Base-by-base conservation (phyloP, 2,888 invertebrate species). In the Scaptodrosophila latifasciaeformis region DNA sequence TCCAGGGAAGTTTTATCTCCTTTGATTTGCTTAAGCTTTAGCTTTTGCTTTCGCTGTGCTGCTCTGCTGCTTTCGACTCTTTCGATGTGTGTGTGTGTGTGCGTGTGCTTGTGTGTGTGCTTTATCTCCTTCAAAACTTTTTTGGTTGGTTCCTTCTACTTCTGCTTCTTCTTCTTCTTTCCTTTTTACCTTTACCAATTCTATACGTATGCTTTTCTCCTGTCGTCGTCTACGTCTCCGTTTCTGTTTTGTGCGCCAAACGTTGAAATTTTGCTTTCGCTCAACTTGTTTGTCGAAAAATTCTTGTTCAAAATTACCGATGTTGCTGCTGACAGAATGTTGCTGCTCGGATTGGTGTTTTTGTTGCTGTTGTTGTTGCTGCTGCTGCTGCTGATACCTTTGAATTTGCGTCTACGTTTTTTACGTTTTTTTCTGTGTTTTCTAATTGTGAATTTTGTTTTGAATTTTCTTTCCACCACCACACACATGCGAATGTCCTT, bases 401-500 rank as follows among this genome's bases (percentile, higher is more conserved):
- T 77, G 71, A 77, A 68, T 74, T 76, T 82, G 72, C 67, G 80
- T 71, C 70, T 82, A 74, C 83, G 84, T 82, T 82, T 83, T 80
- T 78, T 80, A 70, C 84, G 82, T 82, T 84, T 83, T 84, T 83
- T 83, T 74, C 83, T 75, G 64, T 81, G 81, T 82, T 83, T 84
- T 83, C 83, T 84, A 83, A 83, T 84, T 81, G 80, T 83, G 79
- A 83, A 83, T 83, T 83, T 83, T 82, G 83, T 82, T 82, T 84
- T 83, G 76, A 82, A 81, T 81, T 83, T 83, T 81, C 80, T 70
- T 82, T 84, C 83, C 83, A 83, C 83, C 83, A 83, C 83, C 83
- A 83, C 83, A 83, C 83, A 83, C 83, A 83, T 83, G 83, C 83
- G 83, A 83, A 83, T 83, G 84, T 84, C 82, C 80, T 84, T 83